phyloP scores from a whole-genome alignment of 2,888 invertebrate genomes.

The Eupithecia abbreviata region DNA sequence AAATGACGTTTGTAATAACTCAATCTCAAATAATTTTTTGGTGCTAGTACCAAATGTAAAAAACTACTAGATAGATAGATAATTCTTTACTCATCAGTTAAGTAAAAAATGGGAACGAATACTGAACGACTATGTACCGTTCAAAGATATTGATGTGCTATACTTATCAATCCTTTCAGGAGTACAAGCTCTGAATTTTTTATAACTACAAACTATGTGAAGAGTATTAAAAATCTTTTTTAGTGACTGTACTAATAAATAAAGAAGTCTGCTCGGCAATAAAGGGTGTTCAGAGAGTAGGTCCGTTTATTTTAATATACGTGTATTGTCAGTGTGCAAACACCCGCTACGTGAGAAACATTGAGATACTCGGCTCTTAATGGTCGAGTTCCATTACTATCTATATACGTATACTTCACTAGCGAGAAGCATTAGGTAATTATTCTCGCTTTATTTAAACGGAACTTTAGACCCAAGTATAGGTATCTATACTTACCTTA shows the following conservation, averaged over 20 bases:
- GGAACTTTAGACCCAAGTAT: too few relatives aligned
- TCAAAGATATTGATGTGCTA: neutral
- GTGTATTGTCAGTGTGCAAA: conserved; percentile 4
- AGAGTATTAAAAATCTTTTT: conserved; percentile 1
- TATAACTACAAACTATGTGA: neutral
- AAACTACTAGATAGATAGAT: neutral
- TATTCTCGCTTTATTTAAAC: too few relatives aligned
- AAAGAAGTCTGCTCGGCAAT: conserved; percentile 20
- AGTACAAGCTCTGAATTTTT: neutral
- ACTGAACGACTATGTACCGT: neutral
- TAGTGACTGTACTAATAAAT: conserved; percentile 17
- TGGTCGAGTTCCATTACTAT: neutral
- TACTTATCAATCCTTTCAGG: neutral
- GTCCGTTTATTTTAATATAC: conserved; percentile 32
- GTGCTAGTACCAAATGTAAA: too few relatives aligned
- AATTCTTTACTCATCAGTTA: too few relatives aligned
- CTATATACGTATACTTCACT: neutral
- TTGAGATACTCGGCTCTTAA: neutral
- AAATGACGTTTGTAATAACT: too few relatives aligned
- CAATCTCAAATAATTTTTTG: too few relatives aligned
- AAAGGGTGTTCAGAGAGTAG: conserved; percentile 20
- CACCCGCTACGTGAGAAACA: conserved; percentile 1
- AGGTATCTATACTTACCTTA: neutral
- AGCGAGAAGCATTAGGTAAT: neutral
- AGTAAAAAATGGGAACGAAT: too few relatives aligned